Evolutionary conservation across 2,797 vertebrate species (phyloP).

Genomic region (Ara ararauna): DNA sequence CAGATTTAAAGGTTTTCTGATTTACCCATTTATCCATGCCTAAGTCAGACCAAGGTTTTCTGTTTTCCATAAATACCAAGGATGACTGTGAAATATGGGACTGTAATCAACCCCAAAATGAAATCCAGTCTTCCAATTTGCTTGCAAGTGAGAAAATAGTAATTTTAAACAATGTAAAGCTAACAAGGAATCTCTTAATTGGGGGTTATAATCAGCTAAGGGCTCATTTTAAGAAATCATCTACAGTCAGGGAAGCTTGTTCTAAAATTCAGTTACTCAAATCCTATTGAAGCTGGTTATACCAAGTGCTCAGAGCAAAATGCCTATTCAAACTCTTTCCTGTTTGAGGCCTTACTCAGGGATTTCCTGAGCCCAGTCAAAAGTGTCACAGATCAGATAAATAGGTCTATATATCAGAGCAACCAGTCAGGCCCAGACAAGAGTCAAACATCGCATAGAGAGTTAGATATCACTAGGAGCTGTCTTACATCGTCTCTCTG

Average conservation of each 20-base stretch:
- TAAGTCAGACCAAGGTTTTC: not conserved
- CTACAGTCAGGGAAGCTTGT: not conserved
- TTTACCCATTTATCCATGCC: not conserved
- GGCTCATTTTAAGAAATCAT: not conserved
- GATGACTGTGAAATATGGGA: not conserved
- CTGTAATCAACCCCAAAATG: not conserved
- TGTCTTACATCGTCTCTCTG: not conserved
- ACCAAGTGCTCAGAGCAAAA: not conserved
- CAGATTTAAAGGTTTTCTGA: not conserved
- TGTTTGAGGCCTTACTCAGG: not conserved
- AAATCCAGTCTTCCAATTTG: not conserved
- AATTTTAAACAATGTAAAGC: not conserved
- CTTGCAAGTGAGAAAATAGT: not conserved
- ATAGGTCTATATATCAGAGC: not conserved
- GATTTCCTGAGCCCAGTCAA: not conserved
- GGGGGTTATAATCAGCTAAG: not conserved
- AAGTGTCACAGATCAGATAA: not conserved
- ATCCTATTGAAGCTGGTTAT: not conserved
- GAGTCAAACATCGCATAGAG: not conserved
- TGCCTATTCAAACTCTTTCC: not conserved
- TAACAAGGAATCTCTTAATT: not conserved
- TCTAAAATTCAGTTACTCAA: not conserved
- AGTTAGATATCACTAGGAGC: not conserved
- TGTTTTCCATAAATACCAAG: not conserved
- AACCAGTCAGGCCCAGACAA: not conserved